Conservation (phyloP, 2,888 invertebrate genomes). For the Taenaris catops region DNA sequence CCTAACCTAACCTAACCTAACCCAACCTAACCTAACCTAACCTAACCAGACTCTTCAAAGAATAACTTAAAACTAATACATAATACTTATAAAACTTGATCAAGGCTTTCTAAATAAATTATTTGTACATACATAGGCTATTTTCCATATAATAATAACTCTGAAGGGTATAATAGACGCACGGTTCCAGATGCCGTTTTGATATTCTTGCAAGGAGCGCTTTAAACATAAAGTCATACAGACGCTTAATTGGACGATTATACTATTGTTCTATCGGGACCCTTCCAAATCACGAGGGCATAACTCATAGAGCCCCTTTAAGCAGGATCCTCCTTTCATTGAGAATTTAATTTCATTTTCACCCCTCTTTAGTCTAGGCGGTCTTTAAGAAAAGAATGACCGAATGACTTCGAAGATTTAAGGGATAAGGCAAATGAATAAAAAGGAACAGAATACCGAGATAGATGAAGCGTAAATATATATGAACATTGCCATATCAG, state of each 20-base stretch:
- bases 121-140: too few species aligned
- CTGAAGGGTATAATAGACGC: too few species aligned
- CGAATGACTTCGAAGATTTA: slow-evolving; percentile 52
- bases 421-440: slow-evolving; percentile 42
- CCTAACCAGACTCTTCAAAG: too few species aligned
- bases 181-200: slow-evolving; percentile 3
- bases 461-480: too few species aligned
- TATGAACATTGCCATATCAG: too few species aligned
- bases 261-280: slow-evolving; percentile 64
- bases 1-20: too few species aligned
- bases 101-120: too few species aligned
- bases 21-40: too few species aligned
- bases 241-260: slow-evolving; percentile 76
- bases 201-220: slow-evolving; percentile 17
- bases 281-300: slow-evolving; percentile 54
- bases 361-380: slow-evolving; percentile 61
- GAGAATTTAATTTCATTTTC: slow-evolving; percentile 77
- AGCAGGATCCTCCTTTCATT: slow-evolving; percentile 68
- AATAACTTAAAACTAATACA: too few species aligned
- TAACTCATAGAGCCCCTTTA: slow-evolving; percentile 73
- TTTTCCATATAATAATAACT: too few species aligned
- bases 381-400: slow-evolving; percentile 70
- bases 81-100: too few species aligned
- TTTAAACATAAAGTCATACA: slow-evolving; percentile 45
- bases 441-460: slow-evolving; percentile 32